A percentile compares a stretch with the other conserved stretches of the same genome.
Evolutionary conservation across 1,140 invertebrate genomes (phyloP).

Genomic region (Elysia chlorotica): DNA sequence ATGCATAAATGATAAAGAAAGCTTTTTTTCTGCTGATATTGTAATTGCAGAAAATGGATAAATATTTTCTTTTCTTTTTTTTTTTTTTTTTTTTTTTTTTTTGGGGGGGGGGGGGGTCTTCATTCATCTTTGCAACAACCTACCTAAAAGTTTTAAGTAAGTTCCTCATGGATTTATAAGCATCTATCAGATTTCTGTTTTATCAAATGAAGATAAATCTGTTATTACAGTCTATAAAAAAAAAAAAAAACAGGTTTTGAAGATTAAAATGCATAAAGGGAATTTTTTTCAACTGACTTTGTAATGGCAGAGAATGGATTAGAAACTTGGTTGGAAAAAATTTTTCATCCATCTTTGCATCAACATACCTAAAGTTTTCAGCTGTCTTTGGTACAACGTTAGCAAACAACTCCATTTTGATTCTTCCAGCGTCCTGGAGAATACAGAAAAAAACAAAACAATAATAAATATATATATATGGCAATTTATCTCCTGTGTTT

Average conservation of each 20-base stretch:
- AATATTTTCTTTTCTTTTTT: background rate
- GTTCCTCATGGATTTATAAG: too few relatives aligned
- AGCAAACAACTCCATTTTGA: slow-evolving; percentile 95
- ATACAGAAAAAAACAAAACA: background rate
- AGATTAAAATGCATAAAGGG: background rate
- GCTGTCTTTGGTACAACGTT: slow-evolving; percentile 96
- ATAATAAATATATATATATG: too few relatives aligned
- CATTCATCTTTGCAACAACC: background rate
- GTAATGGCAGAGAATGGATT: background rate
- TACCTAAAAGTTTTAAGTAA: too few relatives aligned
- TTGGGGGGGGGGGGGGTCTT: background rate
- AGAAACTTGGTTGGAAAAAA: background rate
- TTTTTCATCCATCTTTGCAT: background rate
- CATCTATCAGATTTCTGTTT: background rate
- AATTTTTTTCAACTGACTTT: too few relatives aligned
- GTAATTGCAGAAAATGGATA: background rate
- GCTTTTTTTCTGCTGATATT: too few relatives aligned
- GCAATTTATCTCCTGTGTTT: too few relatives aligned
- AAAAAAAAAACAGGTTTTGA: background rate
- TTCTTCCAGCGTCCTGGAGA: slow-evolving; percentile 80
- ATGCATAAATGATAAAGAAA: too few relatives aligned
- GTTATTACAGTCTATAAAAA: background rate
- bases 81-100: background rate
- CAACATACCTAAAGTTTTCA: slow-evolving; percentile 83
- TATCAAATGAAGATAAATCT: background rate